phyloP scores from a whole-genome alignment of 2,797 vertebrate genomes.

The Oreochromis grahami region DNA sequence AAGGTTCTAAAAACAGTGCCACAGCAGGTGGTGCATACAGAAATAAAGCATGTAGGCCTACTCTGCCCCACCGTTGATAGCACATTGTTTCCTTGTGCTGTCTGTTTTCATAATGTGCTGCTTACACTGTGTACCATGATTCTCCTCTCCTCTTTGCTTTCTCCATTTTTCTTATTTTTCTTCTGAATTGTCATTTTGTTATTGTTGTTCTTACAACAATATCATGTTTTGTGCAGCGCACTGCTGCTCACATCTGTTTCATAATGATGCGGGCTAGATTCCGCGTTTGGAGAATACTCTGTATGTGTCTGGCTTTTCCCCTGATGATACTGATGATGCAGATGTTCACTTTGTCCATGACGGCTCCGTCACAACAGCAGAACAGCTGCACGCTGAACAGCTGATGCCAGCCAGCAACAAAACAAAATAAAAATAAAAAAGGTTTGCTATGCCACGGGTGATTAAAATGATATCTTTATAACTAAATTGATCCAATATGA shows the following conservation, averaged over 20 bases:
- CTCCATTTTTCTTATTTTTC: background rate
- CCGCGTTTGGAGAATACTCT: background rate
- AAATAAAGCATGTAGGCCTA: constrained; percentile 39
- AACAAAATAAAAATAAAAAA: background rate
- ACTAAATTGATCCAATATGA: background rate
- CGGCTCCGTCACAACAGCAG: background rate
- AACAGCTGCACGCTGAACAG: background rate
- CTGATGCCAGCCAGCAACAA: background rate
- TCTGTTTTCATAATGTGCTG: background rate
- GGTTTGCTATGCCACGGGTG: background rate
- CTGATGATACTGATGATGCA: background rate
- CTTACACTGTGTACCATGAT: background rate
- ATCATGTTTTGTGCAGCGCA: background rate
- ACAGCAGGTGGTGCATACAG: constrained; percentile 52
- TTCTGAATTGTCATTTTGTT: background rate
- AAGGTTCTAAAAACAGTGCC: constrained; percentile 37
- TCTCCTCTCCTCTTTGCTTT: background rate
- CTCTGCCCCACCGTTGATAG: background rate
- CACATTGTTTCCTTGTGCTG: constrained; percentile 16
- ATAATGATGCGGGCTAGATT: background rate
- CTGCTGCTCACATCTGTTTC: background rate
- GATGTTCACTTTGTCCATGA: constrained; percentile 1
- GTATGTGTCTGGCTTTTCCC: background rate
- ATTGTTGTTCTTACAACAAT: background rate
- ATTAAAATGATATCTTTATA: background rate